Evolutionary conservation across 2,888 invertebrate species (phyloP).

Genomic region (Nomada fabriciana): DNA sequence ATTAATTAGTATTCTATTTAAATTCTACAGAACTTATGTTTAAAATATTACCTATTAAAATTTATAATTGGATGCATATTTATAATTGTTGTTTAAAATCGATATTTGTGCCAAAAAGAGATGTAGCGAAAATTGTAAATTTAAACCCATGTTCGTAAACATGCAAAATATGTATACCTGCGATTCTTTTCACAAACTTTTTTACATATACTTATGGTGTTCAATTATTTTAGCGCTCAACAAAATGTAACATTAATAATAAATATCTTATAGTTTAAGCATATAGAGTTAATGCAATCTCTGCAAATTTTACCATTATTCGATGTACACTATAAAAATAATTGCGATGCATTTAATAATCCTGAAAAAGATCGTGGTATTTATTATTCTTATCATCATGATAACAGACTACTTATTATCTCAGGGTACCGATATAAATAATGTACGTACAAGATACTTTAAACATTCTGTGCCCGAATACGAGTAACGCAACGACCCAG

Average conservation of each 20-base stretch:
- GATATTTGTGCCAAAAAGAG: neutral
- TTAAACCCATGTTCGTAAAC: neutral
- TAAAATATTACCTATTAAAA: neutral
- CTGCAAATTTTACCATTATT: neutral
- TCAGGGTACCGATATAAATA: no score
- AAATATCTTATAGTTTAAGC: neutral
- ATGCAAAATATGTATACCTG: neutral
- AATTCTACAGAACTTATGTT: neutral
- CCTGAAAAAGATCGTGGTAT: neutral
- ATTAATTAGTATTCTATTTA: neutral
- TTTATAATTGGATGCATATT: neutral
- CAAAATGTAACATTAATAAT: no score
- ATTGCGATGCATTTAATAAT: neutral
- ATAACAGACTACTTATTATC: conserved; percentile 20
- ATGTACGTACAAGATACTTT: conserved; percentile 6
- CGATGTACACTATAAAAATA: no score
- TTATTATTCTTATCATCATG: conserved; percentile 28
- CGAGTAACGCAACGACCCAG: conserved; percentile 15
- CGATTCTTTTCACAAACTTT: no score
- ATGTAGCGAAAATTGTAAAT: neutral
- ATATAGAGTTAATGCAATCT: neutral
- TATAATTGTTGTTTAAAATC: neutral
- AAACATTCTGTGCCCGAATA: conserved; percentile 9
- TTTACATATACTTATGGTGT: neutral
- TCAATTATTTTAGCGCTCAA: no score